Evolutionary conservation across 1,140 invertebrate genomes (phyloP), one percentile per base, ranked within the genome.

Genomic region (Bradynema listronoti): DNA sequence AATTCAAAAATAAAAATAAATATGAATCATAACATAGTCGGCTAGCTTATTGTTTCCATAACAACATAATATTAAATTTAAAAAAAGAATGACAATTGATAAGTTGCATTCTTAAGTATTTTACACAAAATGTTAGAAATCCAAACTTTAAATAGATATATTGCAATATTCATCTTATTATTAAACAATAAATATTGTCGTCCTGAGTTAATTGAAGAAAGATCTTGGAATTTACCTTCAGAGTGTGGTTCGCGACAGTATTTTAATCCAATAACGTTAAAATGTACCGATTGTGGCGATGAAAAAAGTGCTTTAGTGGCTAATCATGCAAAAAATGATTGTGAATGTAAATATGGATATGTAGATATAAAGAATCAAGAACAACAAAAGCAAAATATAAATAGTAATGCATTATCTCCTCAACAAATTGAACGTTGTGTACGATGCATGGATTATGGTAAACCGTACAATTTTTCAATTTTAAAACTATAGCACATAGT

Each of bases 281-380:
- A 50, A 50, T 50, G 47, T 24, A 50, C n/a, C n/a, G 4, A 25
- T 50, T 50, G 47, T 50, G n/a, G 27, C 16, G 47, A 50, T 3
- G 47, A 32, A 3, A 50, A 5, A n/a, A n/a, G n/a, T n/a, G n/a
- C n/a, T n/a, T n/a, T n/a, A 24, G 47, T 50, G 47, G 11, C 36
- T 39, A 39, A 39, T 39, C 11, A 19, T 11, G 36, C 36, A 11
- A 39, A 39, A 19, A 39, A 39, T 19, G 36, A 39, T 39, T 39
- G 36, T 19, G 36, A 39, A 19, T 39, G 36, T 39, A 19, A 11
- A 39, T 19, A 11, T 39, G 36, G 36, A 11, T 11, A 11, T 39
- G 36, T 39, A 11, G 11, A 39, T 11, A 39, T 11, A 11, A 19
- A 11, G 19, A 19, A 19, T 39, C 11, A 19, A 11, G 11, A 19